Percentiles rank a stretch among this genome's conserved stretches.
These are phyloP conservation scores for Trachelus iudaicus DNA, from an alignment of 2,888 invertebrate genomes.

Conservation along the genomic window DNA sequence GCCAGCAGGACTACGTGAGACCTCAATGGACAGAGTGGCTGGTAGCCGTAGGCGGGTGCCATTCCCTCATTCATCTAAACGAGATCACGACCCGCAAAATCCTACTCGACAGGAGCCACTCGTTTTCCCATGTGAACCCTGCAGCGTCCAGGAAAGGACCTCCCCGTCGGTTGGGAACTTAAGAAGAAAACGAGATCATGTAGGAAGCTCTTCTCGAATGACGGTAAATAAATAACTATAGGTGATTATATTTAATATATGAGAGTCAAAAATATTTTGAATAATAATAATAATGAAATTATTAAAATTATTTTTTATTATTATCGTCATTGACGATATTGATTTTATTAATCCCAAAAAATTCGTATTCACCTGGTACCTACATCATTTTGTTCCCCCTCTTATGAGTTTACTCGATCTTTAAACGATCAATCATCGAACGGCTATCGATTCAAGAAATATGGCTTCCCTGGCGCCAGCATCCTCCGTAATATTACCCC, in stretches of 20 bases:
- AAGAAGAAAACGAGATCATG: neutral
- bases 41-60: slow-evolving; percentile 40
- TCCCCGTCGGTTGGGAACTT: neutral
- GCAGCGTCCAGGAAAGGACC: neutral
- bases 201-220: neutral
- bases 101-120: slow-evolving; percentile 14
- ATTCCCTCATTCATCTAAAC: slow-evolving; percentile 46
- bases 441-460: neutral
- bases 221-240: neutral
- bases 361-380: neutral
- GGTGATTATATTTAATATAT: neutral
- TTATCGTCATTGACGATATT: neutral
- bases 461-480: neutral
- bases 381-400: neutral
- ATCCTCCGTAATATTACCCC: neutral
- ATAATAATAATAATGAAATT: neutral
- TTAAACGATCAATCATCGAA: neutral
- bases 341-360: neutral
- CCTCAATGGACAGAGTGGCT: slow-evolving; percentile 35
- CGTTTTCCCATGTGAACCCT: slow-evolving; percentile 33
- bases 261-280: neutral
- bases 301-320: neutral
- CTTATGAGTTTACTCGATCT: neutral
- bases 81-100: slow-evolving; percentile 35
- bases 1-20: slow-evolving; percentile 28